Evolutionary conservation across 1,140 invertebrate genomes (phyloP), one percentile per base, ranked within the genome.

Genomic region (Conus betulinus): DNA sequence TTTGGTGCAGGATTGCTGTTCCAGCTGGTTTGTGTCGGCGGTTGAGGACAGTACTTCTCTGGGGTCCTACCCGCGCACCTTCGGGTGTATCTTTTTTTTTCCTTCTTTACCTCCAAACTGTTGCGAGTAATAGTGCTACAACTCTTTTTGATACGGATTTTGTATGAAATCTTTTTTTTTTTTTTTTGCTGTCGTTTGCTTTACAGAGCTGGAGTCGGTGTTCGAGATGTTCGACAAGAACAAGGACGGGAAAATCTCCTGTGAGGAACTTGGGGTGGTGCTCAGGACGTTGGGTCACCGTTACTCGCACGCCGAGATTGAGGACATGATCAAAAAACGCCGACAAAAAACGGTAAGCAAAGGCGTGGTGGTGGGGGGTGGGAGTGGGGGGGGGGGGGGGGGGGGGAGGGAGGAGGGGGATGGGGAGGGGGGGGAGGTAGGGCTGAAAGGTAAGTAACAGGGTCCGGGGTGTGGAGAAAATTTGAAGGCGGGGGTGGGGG

Each of bases 301-400:
- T 96, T 99, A 99, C 94, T 99, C 99, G 94, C 99, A 99, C 96
- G 98, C 98, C 82, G 99, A 99, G 96, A 97, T 99, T 76, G 99
- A 99, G 96, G 99, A 99, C 95, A 99, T 99, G 99, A 99, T 99
- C 96, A 99, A 99, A 96, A 96, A 99, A 99, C 97, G 99, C 99
- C 91, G 99, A 99, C 96, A 99, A 99, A 93, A 93, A 99, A 99
- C 96, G 99, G 99, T 99, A 96, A 96, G 67, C 20, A 20, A 17
- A 20, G 1, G 67, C 20, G 67, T 71, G 67, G 11, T 11, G 11
- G 67, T 71, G 67, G n/a, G n/a, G n/a, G 8, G 67, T 71, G 67
- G 8, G 67, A 13, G 67, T 71, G 3, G 11, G 67, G 39, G 39
- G 39, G 3, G 39, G 39, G 39, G 39, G 39, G 39, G 39, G 39